Evolutionary conservation across 2,797 vertebrate species (phyloP), one percentile per base, ranked within the genome.

Genomic region (Cottoperca gobio): DNA sequence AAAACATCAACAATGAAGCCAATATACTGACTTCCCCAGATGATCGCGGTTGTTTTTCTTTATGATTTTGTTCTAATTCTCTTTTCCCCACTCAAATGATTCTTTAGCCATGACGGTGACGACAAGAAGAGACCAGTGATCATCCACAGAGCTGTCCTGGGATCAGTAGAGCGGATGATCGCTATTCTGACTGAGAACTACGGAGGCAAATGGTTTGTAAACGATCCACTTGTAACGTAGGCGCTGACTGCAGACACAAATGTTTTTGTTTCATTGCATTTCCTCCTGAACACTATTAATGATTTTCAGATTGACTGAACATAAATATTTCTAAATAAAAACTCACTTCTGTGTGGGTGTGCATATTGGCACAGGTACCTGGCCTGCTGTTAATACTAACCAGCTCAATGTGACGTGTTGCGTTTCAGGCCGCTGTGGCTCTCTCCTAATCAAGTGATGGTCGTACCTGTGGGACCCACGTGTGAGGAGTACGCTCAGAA

Each of bases 141-240:
- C 83, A 95, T 99, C 92, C 98, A 99, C 89, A 95, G 97, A 81
- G 98, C 98, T 46, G 97, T 99, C 83, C 84, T 99, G 90, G 98
- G 98, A 52, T 99, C 98, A 21, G 97, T 99, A 48, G 98, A 99
- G 90, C 95, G 98, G 85, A 99, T 99, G 98, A 98, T 99, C 0
- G 97, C 98, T 49, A 99, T 99, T 85, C 94, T 99, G 63, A 99
- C 97, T 1, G 98, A 99, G 89, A 99, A 97, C 95, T 99, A 97
- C 13, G 97, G 96, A 13, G 98, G 98, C 52, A 99, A 99, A 96
- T 99, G 98, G 97, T 99, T 96, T 35, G 88, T 87, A 40, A 60
- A 69, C 24, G 37, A 6, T 61, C 33, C 0, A 7, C 33, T 58
- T 66, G 37, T 2, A 2, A 59, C 24, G 12, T 31, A 28, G 24